phyloP scores from a whole-genome alignment of 2,888 invertebrate species.

The Baccha elongata region DNA sequence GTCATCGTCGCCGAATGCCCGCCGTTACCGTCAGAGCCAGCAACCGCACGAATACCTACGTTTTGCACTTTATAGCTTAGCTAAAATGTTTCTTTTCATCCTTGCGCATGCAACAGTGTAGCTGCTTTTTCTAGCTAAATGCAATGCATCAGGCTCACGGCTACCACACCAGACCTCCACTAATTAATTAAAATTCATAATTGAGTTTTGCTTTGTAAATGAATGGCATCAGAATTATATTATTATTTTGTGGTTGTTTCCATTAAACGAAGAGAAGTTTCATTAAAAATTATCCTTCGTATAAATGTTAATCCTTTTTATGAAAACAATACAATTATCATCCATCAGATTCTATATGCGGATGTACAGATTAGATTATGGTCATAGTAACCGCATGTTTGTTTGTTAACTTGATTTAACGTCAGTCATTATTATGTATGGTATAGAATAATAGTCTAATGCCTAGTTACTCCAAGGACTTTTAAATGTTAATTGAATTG shows the following conservation, averaged over 20 bases:
- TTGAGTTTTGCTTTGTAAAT: constrained; percentile 18
- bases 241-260: constrained; percentile 13
- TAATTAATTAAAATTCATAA: constrained; percentile 40
- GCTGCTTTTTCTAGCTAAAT: constrained; percentile 1
- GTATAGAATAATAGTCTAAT: no score
- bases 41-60: background rate
- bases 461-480: no score
- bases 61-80: background rate
- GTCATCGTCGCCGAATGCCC: background rate
- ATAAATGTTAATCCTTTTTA: no score
- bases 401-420: no score
- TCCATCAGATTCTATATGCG: no score
- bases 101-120: constrained; percentile 16
- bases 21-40: background rate
- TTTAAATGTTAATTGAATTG: no score
- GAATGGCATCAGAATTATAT: constrained; percentile 22
- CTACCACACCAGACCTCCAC: background rate
- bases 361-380: no score
- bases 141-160: background rate
- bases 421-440: no score
- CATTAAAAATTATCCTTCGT: no score
- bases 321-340: no score
- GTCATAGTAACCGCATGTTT: no score
- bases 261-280: constrained; percentile 14
- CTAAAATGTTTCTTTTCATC: background rate